A percentile compares a stretch with the other conserved stretches of the same genome.
Evolutionary conservation across 2,113 vertebrate genomes (phyloP).

Genomic region (Zosterops japonicus): DNA sequence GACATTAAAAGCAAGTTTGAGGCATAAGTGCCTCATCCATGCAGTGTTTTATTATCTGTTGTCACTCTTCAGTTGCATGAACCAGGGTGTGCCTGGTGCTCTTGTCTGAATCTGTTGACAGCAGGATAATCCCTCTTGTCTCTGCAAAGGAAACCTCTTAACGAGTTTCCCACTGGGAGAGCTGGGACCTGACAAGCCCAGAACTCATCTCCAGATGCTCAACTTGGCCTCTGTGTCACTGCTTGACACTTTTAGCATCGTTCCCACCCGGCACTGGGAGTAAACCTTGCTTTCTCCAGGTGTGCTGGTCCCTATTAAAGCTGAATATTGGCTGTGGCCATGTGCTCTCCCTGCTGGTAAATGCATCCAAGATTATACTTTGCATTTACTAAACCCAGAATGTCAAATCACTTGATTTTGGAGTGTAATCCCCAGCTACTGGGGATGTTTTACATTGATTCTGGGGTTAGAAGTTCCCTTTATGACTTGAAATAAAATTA

Average conservation of each 20-base stretch:
- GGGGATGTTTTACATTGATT: neutral
- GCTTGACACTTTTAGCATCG: neutral
- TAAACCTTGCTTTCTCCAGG: neutral
- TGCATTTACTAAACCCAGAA: neutral
- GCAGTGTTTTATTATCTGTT: neutral
- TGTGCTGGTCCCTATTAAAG: neutral
- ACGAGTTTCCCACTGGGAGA: neutral
- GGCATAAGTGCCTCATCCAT: neutral
- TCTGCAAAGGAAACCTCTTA: neutral
- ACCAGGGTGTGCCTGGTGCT: neutral
- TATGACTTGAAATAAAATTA: neutral
- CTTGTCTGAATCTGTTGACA: neutral
- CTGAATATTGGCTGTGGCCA: fast-evolving
- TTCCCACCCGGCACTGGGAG: neutral
- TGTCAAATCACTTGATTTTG: neutral
- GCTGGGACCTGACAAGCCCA: neutral
- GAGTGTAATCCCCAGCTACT: fast-evolving
- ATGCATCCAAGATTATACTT: neutral
- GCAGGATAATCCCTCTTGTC: neutral
- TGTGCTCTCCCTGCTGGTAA: neutral
- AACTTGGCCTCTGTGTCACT: neutral
- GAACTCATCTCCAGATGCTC: neutral
- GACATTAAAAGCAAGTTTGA: neutral
- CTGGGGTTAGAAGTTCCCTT: neutral
- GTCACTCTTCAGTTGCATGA: neutral